Percentiles rank a stretch among this genome's conserved stretches.
phyloP scores from a whole-genome alignment of 2,888 invertebrate species.

The Chrysolina oricalcia region DNA sequence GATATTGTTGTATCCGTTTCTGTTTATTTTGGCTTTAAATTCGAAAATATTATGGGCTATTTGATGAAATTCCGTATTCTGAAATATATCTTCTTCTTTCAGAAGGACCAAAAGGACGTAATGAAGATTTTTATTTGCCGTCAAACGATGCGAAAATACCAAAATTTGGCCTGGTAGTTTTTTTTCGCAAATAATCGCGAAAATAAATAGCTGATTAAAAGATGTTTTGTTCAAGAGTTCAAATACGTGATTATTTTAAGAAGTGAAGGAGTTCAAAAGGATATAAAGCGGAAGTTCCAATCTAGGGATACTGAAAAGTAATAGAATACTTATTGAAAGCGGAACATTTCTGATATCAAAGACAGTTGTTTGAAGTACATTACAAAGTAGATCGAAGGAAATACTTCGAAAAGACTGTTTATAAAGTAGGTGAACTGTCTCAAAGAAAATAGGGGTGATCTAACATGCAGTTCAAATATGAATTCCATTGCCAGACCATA shows the following conservation, averaged over 20 bases:
- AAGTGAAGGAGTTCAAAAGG: neutral
- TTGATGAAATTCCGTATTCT: too few species aligned
- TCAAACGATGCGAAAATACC: too few species aligned
- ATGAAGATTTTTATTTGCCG: too few species aligned
- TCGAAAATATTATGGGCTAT: too few species aligned
- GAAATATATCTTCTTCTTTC: too few species aligned
- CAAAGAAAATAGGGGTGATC: neutral
- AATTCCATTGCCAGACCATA: too few species aligned
- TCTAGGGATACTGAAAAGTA: slow-evolving; percentile 35
- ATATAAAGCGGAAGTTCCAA: slow-evolving; percentile 1
- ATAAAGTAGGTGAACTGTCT: neutral
- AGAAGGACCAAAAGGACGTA: too few species aligned
- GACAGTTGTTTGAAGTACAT: slow-evolving; percentile 54
- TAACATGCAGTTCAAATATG: neutral
- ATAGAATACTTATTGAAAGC: slow-evolving; percentile 47
- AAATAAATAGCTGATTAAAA: too few species aligned
- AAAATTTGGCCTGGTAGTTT: too few species aligned
- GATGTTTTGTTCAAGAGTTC: neutral
- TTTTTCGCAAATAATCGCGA: too few species aligned
- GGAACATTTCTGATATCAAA: slow-evolving; percentile 51
- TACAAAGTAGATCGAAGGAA: slow-evolving; percentile 52
- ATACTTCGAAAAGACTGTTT: slow-evolving; percentile 32
- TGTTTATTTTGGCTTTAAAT: neutral
- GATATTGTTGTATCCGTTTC: neutral
- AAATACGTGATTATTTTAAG: neutral